phyloP scores from a whole-genome alignment of 1,140 invertebrate species.

The Habropoda laboriosa region DNA sequence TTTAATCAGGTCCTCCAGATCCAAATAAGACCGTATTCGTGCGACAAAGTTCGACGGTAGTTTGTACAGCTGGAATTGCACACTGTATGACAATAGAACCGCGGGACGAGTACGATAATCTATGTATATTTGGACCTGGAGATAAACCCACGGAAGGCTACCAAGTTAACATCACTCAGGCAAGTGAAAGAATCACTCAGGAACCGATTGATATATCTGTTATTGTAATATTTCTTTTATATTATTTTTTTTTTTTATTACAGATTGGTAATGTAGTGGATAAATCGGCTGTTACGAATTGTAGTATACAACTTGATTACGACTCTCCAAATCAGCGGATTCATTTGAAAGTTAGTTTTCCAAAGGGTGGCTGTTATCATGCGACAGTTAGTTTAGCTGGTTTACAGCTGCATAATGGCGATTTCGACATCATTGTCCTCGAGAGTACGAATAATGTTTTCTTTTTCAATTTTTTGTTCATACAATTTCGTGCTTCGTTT shows the following conservation, averaged over 20 bases:
- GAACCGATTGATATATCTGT: background rate
- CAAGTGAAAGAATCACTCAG: slow-evolving; percentile 27
- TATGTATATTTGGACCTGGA: slow-evolving; percentile 86
- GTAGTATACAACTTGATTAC: slow-evolving; percentile 85
- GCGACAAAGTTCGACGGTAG: slow-evolving; percentile 92
- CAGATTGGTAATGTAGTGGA: slow-evolving; percentile 81
- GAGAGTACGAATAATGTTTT: slow-evolving; percentile 85
- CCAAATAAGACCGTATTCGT: slow-evolving; percentile 92
- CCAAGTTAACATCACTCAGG: slow-evolving; percentile 79
- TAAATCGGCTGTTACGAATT: slow-evolving; percentile 81
- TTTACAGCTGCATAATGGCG: slow-evolving; percentile 92
- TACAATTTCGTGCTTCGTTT: no score
- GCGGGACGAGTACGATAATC: slow-evolving; percentile 94
- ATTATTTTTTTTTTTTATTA: background rate
- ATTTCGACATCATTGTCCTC: slow-evolving; percentile 96
- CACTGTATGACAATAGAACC: slow-evolving; percentile 93
- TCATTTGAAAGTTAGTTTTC: slow-evolving; percentile 86
- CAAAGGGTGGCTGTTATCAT: slow-evolving; percentile 89
- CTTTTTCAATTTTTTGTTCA: background rate
- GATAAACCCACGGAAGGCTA: slow-evolving; percentile 86
- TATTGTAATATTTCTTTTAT: background rate
- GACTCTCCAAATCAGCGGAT: slow-evolving; percentile 85
- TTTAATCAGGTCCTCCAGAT: slow-evolving; percentile 87
- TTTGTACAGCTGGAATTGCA: slow-evolving; percentile 89
- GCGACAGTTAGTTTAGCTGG: slow-evolving; percentile 91